phyloP scores from a whole-genome alignment of 37 sponge, comb jelly and placozoan species.

The Oscarella lobularis region DNA sequence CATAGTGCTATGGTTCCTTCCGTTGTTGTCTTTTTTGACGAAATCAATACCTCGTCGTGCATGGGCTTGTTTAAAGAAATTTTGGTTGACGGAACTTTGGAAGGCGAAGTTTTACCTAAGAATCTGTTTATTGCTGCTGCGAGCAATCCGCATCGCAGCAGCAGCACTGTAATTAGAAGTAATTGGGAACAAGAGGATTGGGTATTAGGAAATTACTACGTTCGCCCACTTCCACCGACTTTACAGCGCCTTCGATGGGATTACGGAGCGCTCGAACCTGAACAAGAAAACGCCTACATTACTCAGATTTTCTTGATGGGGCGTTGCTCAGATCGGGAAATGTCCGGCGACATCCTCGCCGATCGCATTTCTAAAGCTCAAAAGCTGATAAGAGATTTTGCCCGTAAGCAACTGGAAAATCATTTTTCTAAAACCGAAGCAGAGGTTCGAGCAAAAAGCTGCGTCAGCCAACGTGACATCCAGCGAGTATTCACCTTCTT shows the following conservation, averaged over 20 bases:
- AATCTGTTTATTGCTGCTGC: conserved; percentile 71
- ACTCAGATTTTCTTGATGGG: conserved; percentile 40
- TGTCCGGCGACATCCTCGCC: conserved; percentile 3
- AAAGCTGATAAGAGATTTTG: conserved; percentile 47
- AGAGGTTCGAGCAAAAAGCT: conserved; percentile 35
- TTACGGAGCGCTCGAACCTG: conserved; percentile 56
- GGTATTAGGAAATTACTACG: conserved; percentile 63
- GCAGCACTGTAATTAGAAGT: conserved; percentile 43
- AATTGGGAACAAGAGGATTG: conserved; percentile 28
- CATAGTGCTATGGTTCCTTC: not conserved
- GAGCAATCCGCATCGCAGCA: conserved; percentile 72
- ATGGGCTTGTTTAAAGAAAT: conserved; percentile 77
- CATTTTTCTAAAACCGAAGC: conserved; percentile 16
- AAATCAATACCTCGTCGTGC: conserved; percentile 84
- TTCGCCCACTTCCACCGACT: conserved; percentile 63
- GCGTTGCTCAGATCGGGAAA: not conserved
- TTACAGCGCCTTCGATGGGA: conserved; percentile 61
- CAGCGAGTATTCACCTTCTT: conserved; percentile 74
- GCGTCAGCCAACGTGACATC: conserved; percentile 79
- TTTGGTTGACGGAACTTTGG: conserved; percentile 58
- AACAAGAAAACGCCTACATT: conserved; percentile 73
- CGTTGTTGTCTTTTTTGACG: conserved; percentile 56
- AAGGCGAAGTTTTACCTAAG: conserved; percentile 55
- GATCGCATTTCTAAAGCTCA: conserved; percentile 45
- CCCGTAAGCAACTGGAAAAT: conserved; percentile 40